phyloP scores from a whole-genome alignment of 2,888 invertebrate genomes.

The Pycnomerus fuliginosus region DNA sequence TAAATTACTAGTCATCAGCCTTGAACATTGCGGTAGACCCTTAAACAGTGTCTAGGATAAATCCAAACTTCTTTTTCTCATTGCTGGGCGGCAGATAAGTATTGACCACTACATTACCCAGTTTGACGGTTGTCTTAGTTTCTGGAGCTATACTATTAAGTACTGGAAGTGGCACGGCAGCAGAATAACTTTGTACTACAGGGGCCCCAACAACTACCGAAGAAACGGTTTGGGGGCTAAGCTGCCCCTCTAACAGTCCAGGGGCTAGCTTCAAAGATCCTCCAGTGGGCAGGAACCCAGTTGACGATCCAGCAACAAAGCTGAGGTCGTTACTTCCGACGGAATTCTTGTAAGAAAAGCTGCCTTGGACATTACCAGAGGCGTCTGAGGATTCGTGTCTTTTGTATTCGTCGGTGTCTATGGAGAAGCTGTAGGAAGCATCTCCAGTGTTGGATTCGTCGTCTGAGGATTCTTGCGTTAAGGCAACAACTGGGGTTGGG shows the following conservation, averaged over 20 bases:
- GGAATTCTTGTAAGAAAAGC: slow-evolving; percentile 30
- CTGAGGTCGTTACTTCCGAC: slow-evolving; percentile 32
- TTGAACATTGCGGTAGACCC: not conserved
- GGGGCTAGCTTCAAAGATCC: slow-evolving; percentile 42
- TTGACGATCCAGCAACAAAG: slow-evolving; percentile 32
- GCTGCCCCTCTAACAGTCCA: slow-evolving; percentile 24
- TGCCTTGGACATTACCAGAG: slow-evolving; percentile 37
- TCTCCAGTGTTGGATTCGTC: slow-evolving; percentile 17
- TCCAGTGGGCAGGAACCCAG: slow-evolving; percentile 44
- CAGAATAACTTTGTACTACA: not conserved
- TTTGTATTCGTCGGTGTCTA: slow-evolving; percentile 34
- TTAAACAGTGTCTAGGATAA: slow-evolving; percentile 27
- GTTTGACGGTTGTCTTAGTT: not conserved
- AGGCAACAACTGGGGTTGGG: not conserved
- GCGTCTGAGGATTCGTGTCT: slow-evolving; percentile 34
- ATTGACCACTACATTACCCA: slow-evolving; percentile 25
- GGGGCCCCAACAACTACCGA: slow-evolving; percentile 1
- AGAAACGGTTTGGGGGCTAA: slow-evolving; percentile 4
- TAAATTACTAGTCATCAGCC: not conserved
- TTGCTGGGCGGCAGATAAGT: slow-evolving; percentile 36
- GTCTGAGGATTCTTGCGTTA: not conserved
- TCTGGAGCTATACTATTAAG: not conserved
- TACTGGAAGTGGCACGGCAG: slow-evolving; percentile 8
- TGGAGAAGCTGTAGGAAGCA: slow-evolving; percentile 33
- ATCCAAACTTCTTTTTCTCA: slow-evolving; percentile 37